These are phyloP conservation scores for Chunga burmeisteri DNA, from an alignment of 2,113 vertebrate species.

Conservation along the genomic window DNA sequence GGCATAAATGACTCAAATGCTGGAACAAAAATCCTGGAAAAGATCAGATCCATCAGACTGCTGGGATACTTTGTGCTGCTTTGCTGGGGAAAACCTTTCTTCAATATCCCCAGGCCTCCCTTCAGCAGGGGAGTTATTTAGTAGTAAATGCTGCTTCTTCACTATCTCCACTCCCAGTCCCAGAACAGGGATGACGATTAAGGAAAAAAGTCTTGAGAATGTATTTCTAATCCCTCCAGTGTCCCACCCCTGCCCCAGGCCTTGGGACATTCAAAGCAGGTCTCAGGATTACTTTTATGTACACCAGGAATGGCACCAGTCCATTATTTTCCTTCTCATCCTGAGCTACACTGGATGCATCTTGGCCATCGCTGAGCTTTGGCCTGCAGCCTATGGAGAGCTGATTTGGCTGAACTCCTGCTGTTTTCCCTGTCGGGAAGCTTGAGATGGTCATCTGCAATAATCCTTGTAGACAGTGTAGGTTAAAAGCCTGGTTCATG, in stretches of 20 bases:
- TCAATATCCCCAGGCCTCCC: background rate
- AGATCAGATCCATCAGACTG: background rate
- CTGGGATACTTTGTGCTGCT: background rate
- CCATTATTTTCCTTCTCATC: background rate
- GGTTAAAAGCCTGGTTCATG: background rate
- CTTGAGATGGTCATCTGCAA: background rate
- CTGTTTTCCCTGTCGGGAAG: background rate
- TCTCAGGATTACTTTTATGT: background rate
- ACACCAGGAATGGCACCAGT: background rate
- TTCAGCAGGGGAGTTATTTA: background rate
- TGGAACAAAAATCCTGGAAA: background rate
- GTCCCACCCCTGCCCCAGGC: background rate
- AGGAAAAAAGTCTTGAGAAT: background rate
- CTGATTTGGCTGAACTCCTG: background rate
- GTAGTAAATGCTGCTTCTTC: background rate
- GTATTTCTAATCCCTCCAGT: background rate
- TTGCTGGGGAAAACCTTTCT: background rate
- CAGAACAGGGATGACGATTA: background rate
- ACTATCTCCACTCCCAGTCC: background rate
- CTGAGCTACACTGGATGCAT: background rate
- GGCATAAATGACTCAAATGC: background rate
- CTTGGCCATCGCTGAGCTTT: background rate
- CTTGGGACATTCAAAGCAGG: background rate
- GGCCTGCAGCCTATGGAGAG: background rate
- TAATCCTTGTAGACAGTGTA: background rate